Conservation (phyloP, 2,888 invertebrate genomes). For the Endotricha flammealis region DNA sequence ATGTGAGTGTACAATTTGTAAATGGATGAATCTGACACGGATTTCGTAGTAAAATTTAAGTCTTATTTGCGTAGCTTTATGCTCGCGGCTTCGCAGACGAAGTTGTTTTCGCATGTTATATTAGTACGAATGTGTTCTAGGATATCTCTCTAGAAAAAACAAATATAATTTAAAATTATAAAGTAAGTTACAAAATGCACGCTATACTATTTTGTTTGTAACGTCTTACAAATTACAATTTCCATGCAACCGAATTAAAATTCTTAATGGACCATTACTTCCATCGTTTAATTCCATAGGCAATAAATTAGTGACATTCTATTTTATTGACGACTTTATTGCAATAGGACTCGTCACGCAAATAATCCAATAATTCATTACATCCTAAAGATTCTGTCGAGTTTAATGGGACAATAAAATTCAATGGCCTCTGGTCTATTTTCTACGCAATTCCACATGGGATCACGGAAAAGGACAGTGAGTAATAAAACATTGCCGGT, state of each 20-base stretch:
- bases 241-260: background rate
- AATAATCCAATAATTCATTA: slow-evolving; percentile 43
- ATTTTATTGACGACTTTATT: slow-evolving; percentile 33
- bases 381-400: slow-evolving; percentile 37
- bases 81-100: too few relatives aligned
- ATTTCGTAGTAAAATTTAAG: too few relatives aligned
- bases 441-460: slow-evolving; percentile 16
- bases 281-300: slow-evolving; percentile 1
- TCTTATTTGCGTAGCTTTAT: too few relatives aligned
- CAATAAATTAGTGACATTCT: slow-evolving; percentile 7
- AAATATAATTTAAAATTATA: too few relatives aligned
- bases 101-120: too few relatives aligned
- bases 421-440: slow-evolving; percentile 21
- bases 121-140: too few relatives aligned
- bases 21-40: too few relatives aligned
- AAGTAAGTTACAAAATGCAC: too few relatives aligned
- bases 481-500: slow-evolving; percentile 9
- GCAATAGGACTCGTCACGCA: slow-evolving; percentile 30
- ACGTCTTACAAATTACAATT: too few relatives aligned
- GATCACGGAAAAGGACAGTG: slow-evolving; percentile 5
- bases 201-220: too few relatives aligned
- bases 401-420: slow-evolving; percentile 45
- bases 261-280: background rate
- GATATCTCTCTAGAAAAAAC: too few relatives aligned
- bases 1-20: too few relatives aligned